Evolutionary conservation across 2,888 invertebrate genomes (phyloP), one percentile per base, ranked within the genome.

Genomic region (Drosophila mulleri): DNA sequence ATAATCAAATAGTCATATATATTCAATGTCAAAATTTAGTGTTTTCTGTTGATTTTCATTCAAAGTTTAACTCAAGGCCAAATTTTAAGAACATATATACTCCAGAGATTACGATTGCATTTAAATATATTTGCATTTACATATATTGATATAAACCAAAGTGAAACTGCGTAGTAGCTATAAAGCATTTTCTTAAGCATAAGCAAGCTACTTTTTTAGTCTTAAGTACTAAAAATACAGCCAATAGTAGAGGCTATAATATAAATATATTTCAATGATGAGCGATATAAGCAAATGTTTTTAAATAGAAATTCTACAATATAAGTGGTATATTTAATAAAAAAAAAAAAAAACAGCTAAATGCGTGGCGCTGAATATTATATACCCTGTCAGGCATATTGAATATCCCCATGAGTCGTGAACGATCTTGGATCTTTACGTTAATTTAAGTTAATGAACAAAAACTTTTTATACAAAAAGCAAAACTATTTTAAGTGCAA

Each of bases 91-190:
- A 26, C 37, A 50, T 20, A 65, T 47, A 60, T 63, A 67, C 16
- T 64, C 44, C 71, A 74, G 39, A 50, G 62, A 82, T 70, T 54
- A 50, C 57, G 50, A 69, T 69, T 69, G 83, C 87, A 83, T 83
- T 83, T 83, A 87, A 45, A 67, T 62, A 70, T 67, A 20, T 77
- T 62, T 78, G 87, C 87, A 83, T 83, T 83, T 83, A 83, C 72
- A 67, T 78, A 83, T 74, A 67, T 78, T 65, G 45, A 56, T 32
- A 54, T 16, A 72, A 67, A 68, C 29, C 42, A 37, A 58, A 72
- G 52, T 29, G 63, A 60, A 76, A 69, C 64, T 64, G 67, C 66
- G 60, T 76, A 68, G 60, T 61, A 53, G 61, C 62, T 73, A 73
- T 74, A 76, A 83, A 78, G 83, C 52, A 67, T 82, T 69, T 82